Percentiles rank a stretch among this genome's conserved stretches.
These are phyloP conservation scores for Sebastes iracundus DNA, from an alignment of 2,797 vertebrate genomes.

Conservation along the genomic window DNA sequence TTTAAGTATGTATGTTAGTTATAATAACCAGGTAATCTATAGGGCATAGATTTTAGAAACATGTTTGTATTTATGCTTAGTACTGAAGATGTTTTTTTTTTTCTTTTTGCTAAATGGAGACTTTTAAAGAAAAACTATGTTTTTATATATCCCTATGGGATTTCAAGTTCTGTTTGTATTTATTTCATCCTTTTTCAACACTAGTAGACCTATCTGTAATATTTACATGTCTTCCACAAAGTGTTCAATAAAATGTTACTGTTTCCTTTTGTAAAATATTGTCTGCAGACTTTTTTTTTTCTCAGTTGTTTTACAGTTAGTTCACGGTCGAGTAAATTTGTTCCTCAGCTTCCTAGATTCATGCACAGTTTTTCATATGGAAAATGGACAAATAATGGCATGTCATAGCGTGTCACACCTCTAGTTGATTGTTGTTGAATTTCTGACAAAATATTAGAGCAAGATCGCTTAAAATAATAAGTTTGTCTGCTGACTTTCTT, in stretches of 20 bases:
- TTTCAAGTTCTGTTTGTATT: constrained; percentile 88
- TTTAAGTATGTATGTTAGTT: constrained; percentile 85
- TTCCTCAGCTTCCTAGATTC: neutral
- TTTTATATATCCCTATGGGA: constrained; percentile 99
- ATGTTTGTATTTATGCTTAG: constrained; percentile 95
- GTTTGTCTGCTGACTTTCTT: neutral
- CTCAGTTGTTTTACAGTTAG: neutral
- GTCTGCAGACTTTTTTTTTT: constrained; percentile 20
- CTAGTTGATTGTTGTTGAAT: neutral
- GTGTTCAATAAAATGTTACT: constrained; percentile 89
- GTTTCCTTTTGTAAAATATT: constrained; percentile 79
- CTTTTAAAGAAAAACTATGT: constrained; percentile 93
- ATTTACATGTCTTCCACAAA: constrained; percentile 90
- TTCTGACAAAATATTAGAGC: neutral
- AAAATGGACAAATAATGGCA: neutral
- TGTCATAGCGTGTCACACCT: neutral
- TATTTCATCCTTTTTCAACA: constrained; percentile 87
- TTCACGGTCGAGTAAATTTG: neutral
- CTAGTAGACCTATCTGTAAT: constrained; percentile 88
- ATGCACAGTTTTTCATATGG: neutral
- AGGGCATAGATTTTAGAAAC: constrained; percentile 90
- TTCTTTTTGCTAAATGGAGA: constrained; percentile 88
- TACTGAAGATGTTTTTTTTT: constrained; percentile 83
- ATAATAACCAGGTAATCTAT: constrained; percentile 86
- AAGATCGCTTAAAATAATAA: neutral